These are phyloP conservation scores for Urocyon cinereoargenteus DNA, from an alignment of 2,797 vertebrate species.

Conservation along the genomic window DNA sequence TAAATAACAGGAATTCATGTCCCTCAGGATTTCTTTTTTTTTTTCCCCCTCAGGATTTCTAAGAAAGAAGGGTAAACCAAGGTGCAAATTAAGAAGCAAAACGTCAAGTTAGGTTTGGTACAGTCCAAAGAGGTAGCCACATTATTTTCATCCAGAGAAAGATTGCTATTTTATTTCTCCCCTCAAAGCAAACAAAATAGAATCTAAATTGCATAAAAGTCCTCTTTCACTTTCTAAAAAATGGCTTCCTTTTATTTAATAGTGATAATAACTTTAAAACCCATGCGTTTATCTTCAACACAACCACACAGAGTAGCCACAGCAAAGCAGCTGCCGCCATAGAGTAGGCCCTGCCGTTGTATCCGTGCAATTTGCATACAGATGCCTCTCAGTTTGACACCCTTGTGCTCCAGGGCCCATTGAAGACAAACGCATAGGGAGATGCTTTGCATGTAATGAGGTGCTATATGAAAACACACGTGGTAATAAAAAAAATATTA, in stretches of 20 bases:
- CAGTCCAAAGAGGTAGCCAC: not conserved
- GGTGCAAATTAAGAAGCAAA: not conserved
- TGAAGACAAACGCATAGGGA: not conserved
- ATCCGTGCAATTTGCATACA: not conserved
- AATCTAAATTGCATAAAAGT: not conserved
- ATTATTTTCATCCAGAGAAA: not conserved
- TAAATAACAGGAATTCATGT: not conserved
- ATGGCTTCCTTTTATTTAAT: not conserved
- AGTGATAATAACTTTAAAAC: not conserved
- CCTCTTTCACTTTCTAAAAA: not conserved
- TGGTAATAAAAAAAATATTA: not conserved
- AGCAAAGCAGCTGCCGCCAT: too few species aligned
- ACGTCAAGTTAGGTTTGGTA: not conserved
- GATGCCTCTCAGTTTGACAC: not conserved
- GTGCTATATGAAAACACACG: not conserved
- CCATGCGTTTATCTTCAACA: not conserved
- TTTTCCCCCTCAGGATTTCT: not conserved
- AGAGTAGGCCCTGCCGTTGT: not conserved
- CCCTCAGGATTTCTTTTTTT: not conserved
- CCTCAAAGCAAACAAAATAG: not conserved
- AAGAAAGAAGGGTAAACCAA: not conserved
- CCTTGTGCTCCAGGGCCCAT: too few species aligned
- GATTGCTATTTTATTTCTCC: not conserved
- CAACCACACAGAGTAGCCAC: not conserved
- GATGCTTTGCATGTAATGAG: not conserved